Conservation (phyloP, 2,113 vertebrate species). For the Tetrao urogallus region DNA sequence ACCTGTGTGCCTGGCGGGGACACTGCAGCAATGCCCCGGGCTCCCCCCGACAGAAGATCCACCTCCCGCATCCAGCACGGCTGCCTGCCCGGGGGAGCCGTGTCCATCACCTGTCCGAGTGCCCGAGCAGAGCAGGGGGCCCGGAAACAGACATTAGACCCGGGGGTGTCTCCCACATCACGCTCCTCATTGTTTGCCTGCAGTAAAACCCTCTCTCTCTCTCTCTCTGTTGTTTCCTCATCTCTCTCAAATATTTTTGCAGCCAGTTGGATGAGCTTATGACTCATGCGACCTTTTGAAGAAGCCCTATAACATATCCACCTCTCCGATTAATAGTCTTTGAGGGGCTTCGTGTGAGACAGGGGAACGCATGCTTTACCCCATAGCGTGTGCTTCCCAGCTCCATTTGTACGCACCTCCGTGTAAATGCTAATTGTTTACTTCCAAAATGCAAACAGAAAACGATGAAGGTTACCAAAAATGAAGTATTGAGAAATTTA, state of each 20-base stretch:
- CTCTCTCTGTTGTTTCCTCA: not conserved
- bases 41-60: not conserved
- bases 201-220: not conserved
- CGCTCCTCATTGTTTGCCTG: not conserved
- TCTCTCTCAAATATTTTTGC: not conserved
- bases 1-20: not conserved
- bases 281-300: slow-evolving; percentile 62
- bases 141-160: rapidly evolving
- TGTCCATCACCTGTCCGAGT: not conserved
- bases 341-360: not conserved
- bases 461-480: not conserved
- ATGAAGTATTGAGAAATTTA: not conserved
- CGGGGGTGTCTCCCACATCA: not conserved
- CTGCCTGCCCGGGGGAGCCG: not conserved
- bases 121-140: not conserved
- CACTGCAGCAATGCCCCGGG: not conserved
- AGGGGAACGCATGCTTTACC: not conserved
- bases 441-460: not conserved
- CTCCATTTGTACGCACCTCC: not conserved
- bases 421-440: slow-evolving; percentile 13
- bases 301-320: slow-evolving; percentile 7
- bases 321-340: not conserved
- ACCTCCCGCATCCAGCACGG: not conserved
- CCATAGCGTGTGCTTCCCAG: not conserved
- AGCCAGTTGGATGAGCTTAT: slow-evolving; percentile 12